A percentile compares a stretch with the other conserved stretches of the same genome.
Conservation (phyloP, 2,113 vertebrate genomes). For the Callaeas wilsoni region DNA sequence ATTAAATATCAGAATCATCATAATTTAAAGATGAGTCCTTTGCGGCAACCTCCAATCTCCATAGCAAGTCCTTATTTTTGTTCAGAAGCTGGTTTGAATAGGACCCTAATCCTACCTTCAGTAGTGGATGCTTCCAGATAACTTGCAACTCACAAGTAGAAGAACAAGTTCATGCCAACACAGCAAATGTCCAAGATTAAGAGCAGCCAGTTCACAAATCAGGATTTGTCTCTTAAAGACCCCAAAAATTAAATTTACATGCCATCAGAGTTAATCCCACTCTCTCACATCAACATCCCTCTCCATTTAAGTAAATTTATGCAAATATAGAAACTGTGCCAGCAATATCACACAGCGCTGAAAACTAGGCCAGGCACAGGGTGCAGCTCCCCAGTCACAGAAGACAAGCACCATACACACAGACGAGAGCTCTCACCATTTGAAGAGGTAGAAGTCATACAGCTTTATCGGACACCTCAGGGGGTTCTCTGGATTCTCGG, state of each 20-base stretch:
- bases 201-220: constrained; percentile 7
- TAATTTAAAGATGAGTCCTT: not conserved
- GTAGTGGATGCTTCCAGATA: not conserved
- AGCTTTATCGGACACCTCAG: constrained; percentile 98
- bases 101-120: not conserved
- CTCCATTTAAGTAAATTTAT: not conserved
- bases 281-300: not conserved
- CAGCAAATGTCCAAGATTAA: not conserved
- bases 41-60: not conserved
- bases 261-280: not conserved
- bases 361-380: not conserved
- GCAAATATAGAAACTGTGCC: not conserved
- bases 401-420: not conserved
- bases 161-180: not conserved
- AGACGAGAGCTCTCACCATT: constrained; percentile 82
- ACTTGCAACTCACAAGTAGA: not conserved
- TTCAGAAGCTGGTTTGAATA: not conserved
- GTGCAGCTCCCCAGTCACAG: not conserved
- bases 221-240: constrained; percentile 12
- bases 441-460: constrained; percentile 99
- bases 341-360: not conserved
- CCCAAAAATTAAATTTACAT: not conserved
- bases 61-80: not conserved
- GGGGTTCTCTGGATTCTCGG: constrained; percentile 95
- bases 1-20: not conserved